phyloP scores from a whole-genome alignment of 2,113 vertebrate species.

The Furnarius figulus region DNA sequence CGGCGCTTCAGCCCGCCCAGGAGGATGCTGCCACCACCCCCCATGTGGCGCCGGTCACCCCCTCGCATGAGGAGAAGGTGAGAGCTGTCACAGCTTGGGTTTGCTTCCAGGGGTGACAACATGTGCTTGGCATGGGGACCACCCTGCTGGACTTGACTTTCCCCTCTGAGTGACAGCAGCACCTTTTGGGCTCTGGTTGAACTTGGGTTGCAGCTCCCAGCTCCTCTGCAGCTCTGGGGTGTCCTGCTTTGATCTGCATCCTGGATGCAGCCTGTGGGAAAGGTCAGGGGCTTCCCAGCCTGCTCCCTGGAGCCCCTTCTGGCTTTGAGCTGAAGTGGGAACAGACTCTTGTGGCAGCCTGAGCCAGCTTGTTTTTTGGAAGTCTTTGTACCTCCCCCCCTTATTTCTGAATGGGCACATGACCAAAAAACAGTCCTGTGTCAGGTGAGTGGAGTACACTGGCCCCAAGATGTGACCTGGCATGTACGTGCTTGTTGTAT shows the following conservation, averaged over 20 bases:
- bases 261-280: background rate
- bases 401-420: background rate
- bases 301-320: background rate
- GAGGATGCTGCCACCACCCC: constrained; percentile 90
- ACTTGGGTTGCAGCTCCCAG: background rate
- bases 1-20: constrained; percentile 88
- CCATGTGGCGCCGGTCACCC: constrained; percentile 93
- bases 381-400: background rate
- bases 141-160: background rate
- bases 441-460: background rate
- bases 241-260: background rate
- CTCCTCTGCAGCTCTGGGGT: background rate
- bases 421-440: background rate
- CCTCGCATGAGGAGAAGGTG: constrained; percentile 95
- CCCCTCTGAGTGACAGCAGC: background rate
- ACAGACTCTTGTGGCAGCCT: background rate
- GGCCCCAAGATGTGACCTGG: background rate
- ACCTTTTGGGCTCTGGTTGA: background rate
- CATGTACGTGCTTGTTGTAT: rapidly evolving
- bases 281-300: background rate
- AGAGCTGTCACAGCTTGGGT: background rate
- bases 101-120: background rate
- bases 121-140: rapidly evolving
- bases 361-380: background rate
- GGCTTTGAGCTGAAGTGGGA: background rate